Evolutionary conservation across 2,888 invertebrate genomes (phyloP), one percentile per base, ranked within the genome.

Genomic region (Apotomis betuletana): DNA sequence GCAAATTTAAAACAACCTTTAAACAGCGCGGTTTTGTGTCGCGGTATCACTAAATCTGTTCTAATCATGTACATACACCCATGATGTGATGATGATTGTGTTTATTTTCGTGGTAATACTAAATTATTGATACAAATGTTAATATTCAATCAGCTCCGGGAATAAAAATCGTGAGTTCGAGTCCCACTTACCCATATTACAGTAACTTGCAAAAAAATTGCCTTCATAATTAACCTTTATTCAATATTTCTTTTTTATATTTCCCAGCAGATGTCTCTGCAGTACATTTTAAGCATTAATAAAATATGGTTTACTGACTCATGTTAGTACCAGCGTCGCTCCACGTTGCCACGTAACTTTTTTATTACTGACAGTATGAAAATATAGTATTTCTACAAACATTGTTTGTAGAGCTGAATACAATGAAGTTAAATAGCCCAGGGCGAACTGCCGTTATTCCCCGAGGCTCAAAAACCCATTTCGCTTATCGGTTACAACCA

Each of bases 401-500:
- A 73, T 68, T 73, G 73, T 73, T 54, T 59, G 72, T 75, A 76
- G 77, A 81, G 83, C 84, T 83, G 85, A 87, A 87, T 86, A 83
- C 85, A 88, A 88, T 86, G 81, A 83, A 87, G 87, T 85, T 85
- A 71, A 71, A 74, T 67, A 68, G 69, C 72, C 65, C 58, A 54
- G 55, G 67, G 81, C 79, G 79, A 78, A 82, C 83, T 82, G 80
- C 77, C 79, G 76, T 72, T 63, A 76, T 74, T 83, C 86, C 85
- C 85, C 71, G 69, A 79, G 87, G 89, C 78, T 80, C 81, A 77
- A 77, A 77, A 84, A 84, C 87, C 87, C 85, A 88, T 88, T 89
- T 77, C 83, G 83, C 84, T 88, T 88, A 89, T 88, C 85, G 80
- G 81, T 75, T 75, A 79, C 80, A 79, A 78, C 80, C 78, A 76